Evolutionary conservation across 2,113 vertebrate species (phyloP), one percentile per base, ranked within the genome.

Genomic region (Origma solitaria): DNA sequence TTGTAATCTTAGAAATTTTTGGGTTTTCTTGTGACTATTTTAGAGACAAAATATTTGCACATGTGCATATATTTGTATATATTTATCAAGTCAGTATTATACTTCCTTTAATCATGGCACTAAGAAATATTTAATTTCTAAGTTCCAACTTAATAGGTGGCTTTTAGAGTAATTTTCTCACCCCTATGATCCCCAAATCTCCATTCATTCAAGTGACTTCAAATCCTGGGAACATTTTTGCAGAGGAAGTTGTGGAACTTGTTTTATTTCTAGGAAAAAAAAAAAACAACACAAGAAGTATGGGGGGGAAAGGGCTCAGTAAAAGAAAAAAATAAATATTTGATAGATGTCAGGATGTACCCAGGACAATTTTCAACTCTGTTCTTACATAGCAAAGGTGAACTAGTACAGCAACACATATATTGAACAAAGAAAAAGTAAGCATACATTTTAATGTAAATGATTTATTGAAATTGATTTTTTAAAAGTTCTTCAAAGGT

Each of bases 251-350:
- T 71, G 27, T 49, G 24, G 5, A 57, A 75, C 1, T 1, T 18
- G 58, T 20, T 57, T 24, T 72, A n/a, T 30, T 64, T 60, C 22
- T 70, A 50, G 16, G n/a, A 44, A 83, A 66, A 71, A 2, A 17
- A 77, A 35, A 58, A n/a, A n/a, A 20, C 5, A 42, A 12, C 7
- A 19, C 0, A 2, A 31, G 8, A 47, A 27, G 15, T 2, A 15
- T 9, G 1, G 2, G 0, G 4, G 4, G 10, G 8, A 5, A 13
- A 22, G 6, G 62, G 2, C 10, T 58, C 47, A 64, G 11, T 25
- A n/a, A 50, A 68, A 11, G 10, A 31, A 33, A 40, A 57, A 86
- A 56, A 13, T 6, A 66, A 58, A 82, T 3, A 14, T 42, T 45
- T 35, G 13, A n/a, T 35, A 11, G 17, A 42, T 89, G 7, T 42